Evolutionary conservation across 1,140 invertebrate genomes (phyloP).

Genomic region (Hyposmocoma kahamanoa): DNA sequence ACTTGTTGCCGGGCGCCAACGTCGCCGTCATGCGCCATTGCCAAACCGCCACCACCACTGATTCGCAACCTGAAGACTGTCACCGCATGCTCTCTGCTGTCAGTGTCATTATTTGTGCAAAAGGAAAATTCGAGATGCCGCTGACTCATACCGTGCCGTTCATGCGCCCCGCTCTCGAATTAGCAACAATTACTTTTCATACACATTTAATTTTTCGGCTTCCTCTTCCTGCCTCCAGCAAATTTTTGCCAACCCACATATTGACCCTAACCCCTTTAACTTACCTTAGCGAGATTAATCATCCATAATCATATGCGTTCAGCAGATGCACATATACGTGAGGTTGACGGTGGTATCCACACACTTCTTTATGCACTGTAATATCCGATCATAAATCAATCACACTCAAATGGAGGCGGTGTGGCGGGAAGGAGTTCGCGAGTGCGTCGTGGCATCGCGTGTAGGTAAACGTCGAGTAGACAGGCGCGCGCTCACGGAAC

Average conservation of each 20-base stretch:
- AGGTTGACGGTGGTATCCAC: constrained; percentile 40
- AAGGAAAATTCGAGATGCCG: constrained; percentile 68
- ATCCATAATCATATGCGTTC: constrained; percentile 32
- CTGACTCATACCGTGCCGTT: constrained; percentile 55
- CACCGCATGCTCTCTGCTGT: constrained; percentile 29
- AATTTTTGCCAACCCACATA: no score
- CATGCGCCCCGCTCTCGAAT: constrained; percentile 18
- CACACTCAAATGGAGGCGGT: constrained; percentile 46
- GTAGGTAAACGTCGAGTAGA: constrained; percentile 27
- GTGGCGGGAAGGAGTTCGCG: constrained; percentile 18
- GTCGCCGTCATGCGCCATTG: constrained; percentile 14
- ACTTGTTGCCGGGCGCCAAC: constrained; percentile 41
- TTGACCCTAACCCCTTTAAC: no score
- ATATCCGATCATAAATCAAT: constrained; percentile 51
- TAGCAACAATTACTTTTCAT: constrained; percentile 15
- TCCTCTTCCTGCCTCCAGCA: no score
- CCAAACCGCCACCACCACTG: constrained; percentile 13
- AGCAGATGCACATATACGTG: constrained; percentile 25
- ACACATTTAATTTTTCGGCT: no score
- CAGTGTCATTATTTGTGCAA: constrained; percentile 44
- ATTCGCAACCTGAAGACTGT: no score
- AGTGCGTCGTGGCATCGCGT: constrained; percentile 9
- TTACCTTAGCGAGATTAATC: constrained; percentile 41
- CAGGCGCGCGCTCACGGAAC: constrained; percentile 62
- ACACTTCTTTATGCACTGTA: constrained; percentile 57